These are phyloP conservation scores for Probaryconus sp. DNA, from an alignment of 1,140 invertebrate species.

Conservation along the genomic window DNA sequence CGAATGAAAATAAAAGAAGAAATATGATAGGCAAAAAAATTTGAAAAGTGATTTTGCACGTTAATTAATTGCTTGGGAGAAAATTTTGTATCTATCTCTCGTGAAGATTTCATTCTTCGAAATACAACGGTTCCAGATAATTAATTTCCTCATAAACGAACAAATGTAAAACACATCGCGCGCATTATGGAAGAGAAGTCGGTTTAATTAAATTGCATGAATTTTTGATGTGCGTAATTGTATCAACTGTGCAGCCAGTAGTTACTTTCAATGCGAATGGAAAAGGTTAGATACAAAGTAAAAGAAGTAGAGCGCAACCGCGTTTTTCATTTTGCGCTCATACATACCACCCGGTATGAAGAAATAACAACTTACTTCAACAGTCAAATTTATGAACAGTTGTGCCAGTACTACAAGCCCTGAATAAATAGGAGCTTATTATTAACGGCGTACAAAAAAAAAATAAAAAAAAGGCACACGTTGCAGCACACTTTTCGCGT, in stretches of 20 bases:
- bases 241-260: conserved; percentile 1
- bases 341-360: conserved; percentile 23
- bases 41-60: too few relatives aligned
- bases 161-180: not conserved
- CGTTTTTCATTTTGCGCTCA: conserved; percentile 38
- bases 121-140: too few relatives aligned
- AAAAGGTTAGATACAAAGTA: conserved; percentile 33
- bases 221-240: conserved; percentile 8
- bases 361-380: conserved; percentile 41
- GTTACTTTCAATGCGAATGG: conserved; percentile 20
- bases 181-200: not conserved
- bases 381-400: conserved; percentile 49
- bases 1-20: too few relatives aligned
- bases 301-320: conserved; percentile 35
- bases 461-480: too few relatives aligned
- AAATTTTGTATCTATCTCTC: too few relatives aligned
- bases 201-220: conserved; percentile 16
- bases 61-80: too few relatives aligned
- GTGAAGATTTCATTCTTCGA: too few relatives aligned
- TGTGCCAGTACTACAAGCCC: conserved; percentile 28
- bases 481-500: conserved; percentile 10
- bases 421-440: conserved; percentile 46
- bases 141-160: too few relatives aligned
- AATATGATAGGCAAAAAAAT: too few relatives aligned
- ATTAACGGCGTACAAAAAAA: conserved; percentile 31